phyloP scores from a whole-genome alignment of 2,797 vertebrate species.

The Luscinia megarhynchos region DNA sequence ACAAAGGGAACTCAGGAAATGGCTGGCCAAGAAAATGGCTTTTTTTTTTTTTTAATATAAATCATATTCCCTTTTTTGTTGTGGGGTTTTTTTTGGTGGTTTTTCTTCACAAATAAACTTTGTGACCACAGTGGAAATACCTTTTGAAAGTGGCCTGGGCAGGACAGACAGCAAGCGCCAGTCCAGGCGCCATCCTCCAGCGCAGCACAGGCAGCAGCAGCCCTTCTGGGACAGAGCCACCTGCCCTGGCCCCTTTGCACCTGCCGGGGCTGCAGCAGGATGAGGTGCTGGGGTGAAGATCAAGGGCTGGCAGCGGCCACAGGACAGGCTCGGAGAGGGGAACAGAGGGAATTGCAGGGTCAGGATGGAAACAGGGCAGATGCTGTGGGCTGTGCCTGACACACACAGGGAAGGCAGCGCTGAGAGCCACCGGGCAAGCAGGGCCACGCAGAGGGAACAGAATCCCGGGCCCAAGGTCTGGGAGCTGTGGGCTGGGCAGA shows the following conservation, averaged over 20 bases:
- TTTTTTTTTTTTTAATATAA: not conserved
- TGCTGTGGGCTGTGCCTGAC: accelerated
- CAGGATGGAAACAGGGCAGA: not conserved
- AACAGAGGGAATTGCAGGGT: not conserved
- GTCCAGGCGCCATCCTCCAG: not conserved
- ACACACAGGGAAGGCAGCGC: accelerated
- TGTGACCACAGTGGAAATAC: not conserved
- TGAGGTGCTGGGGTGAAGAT: not conserved
- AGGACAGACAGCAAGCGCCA: not conserved
- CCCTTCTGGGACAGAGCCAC: not conserved
- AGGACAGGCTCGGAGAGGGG: not conserved
- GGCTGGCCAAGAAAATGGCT: constrained; percentile 63
- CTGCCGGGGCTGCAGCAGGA: not conserved
- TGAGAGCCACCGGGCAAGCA: accelerated
- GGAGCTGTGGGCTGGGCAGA: accelerated
- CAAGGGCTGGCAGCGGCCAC: accelerated
- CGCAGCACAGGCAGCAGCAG: not conserved
- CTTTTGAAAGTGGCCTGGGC: not conserved
- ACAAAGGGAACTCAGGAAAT: constrained; percentile 71
- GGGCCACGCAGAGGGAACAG: accelerated
- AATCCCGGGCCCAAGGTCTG: not conserved
- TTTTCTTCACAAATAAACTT: constrained; percentile 18
- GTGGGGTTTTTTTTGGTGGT: not conserved
- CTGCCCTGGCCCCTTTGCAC: accelerated
- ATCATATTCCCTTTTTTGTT: not conserved